Conservation (phyloP, 2,888 invertebrate genomes). For the Heteromurus nitidus region DNA sequence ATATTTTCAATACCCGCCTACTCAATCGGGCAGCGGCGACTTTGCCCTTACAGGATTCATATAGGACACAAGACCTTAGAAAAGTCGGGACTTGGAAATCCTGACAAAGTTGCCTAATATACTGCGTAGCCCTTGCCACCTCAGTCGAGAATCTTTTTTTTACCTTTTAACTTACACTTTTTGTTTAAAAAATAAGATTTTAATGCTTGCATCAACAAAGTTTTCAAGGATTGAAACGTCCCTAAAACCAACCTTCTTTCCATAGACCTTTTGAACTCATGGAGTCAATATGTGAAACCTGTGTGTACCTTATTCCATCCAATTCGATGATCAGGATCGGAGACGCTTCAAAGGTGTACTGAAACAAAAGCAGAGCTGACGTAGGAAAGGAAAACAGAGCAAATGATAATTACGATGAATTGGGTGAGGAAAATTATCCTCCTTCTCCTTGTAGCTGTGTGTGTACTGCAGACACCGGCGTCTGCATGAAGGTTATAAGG, state of each 20-base stretch:
- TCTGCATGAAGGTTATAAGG: slow-evolving; percentile 39
- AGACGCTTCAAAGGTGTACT: background rate
- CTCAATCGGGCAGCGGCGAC: slow-evolving; percentile 67
- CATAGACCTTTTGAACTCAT: slow-evolving; percentile 58
- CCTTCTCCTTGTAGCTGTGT: slow-evolving; percentile 56
- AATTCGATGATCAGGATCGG: slow-evolving; percentile 16
- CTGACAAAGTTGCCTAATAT: background rate
- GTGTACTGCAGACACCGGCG: slow-evolving; percentile 54
- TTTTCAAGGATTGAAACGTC: background rate
- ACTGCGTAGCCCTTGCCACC: background rate
- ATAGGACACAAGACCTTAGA: too few relatives aligned
- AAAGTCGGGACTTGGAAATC: too few relatives aligned
- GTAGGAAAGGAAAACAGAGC: slow-evolving; percentile 34
- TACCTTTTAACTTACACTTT: slow-evolving; percentile 56
- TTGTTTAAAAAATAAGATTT: slow-evolving; percentile 6
- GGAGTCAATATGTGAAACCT: slow-evolving; percentile 40
- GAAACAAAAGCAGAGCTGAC: slow-evolving; percentile 34
- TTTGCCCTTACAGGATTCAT: too few relatives aligned
- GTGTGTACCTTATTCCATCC: slow-evolving; percentile 34
- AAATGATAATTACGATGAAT: slow-evolving; percentile 63
- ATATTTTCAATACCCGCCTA: slow-evolving; percentile 69
- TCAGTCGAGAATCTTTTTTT: background rate
- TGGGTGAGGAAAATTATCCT: slow-evolving; percentile 62
- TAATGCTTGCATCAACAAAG: slow-evolving; percentile 46
- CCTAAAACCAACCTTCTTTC: slow-evolving; percentile 47